Conservation (phyloP, 2,797 vertebrate species). For the Percopsis omiscomaycus region DNA sequence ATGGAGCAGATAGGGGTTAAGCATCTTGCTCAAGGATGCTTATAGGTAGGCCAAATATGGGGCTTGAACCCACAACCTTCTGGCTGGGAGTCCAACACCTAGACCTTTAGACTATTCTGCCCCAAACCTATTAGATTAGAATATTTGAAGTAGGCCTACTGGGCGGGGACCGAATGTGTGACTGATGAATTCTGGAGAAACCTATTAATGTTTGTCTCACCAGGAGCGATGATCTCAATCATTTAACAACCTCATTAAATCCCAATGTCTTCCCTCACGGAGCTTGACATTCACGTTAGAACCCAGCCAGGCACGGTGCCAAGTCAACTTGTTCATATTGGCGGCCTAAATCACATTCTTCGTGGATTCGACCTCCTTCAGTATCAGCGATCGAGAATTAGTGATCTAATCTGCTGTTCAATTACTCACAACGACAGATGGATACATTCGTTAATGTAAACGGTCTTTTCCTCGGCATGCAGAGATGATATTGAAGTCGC, state of each 20-base stretch:
- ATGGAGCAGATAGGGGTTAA: too few relatives aligned
- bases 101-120: too few relatives aligned
- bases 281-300: slow-evolving; percentile 46
- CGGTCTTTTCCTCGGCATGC: slow-evolving; percentile 9
- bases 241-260: slow-evolving; percentile 48
- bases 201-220: slow-evolving; percentile 39
- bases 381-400: slow-evolving; percentile 43
- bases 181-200: slow-evolving; percentile 35
- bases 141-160: too few relatives aligned
- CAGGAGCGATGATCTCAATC: slow-evolving; percentile 43
- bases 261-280: slow-evolving; percentile 17
- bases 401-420: slow-evolving; percentile 45
- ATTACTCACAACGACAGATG: slow-evolving; percentile 51
- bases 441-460: slow-evolving; percentile 40
- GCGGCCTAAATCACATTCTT: slow-evolving; percentile 42
- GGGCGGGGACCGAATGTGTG: slow-evolving; percentile 2
- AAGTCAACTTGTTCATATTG: slow-evolving; percentile 29
- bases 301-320: slow-evolving; percentile 28
- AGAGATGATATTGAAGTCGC: slow-evolving; percentile 31
- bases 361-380: slow-evolving; percentile 39
- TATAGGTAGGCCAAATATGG: too few relatives aligned
- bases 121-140: too few relatives aligned
- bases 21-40: too few relatives aligned
- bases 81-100: too few relatives aligned
- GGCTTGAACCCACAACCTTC: too few relatives aligned